A percentile compares a stretch with the other conserved stretches of the same genome.
Evolutionary conservation across 1,140 invertebrate species (phyloP).

Genomic region (Epicauta chinensis): DNA sequence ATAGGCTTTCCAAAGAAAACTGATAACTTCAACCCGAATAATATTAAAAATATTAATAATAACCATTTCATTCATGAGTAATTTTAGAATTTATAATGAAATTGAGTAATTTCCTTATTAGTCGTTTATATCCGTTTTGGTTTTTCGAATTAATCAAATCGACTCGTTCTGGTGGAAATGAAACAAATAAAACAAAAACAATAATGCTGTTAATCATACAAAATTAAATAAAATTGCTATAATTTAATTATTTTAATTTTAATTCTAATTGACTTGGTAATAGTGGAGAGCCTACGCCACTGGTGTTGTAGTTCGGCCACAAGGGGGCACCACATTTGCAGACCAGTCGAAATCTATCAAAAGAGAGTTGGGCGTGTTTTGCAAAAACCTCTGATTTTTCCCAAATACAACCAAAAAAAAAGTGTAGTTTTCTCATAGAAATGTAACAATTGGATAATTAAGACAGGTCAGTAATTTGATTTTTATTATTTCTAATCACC

Average conservation of each 20-base stretch:
- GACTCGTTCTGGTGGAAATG: no score
- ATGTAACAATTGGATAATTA: conserved; percentile 12
- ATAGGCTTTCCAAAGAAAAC: no score
- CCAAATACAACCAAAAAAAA: neutral
- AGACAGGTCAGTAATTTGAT: conserved; percentile 2
- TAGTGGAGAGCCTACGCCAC: neutral
- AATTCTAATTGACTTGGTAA: no score
- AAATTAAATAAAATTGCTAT: no score
- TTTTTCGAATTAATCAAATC: no score
- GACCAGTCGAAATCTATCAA: conserved; percentile 20
- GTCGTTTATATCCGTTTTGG: neutral
- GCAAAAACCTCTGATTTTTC: conserved; percentile 17
- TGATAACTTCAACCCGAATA: no score
- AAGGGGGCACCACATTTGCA: conserved; percentile 12
- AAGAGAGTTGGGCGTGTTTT: conserved; percentile 26
- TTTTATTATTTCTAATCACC: conserved; percentile 1
- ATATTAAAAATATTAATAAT: no score
- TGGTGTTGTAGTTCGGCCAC: neutral
- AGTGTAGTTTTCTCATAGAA: conserved; percentile 16
- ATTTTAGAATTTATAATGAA: neutral
- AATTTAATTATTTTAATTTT: no score
- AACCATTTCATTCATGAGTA: conserved; percentile 10
- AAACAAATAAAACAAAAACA: no score
- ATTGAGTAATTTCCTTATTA: conserved; percentile 4
- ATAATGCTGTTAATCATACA: no score